A percentile compares a stretch with the other conserved stretches of the same genome.
These are phyloP conservation scores for Nipponacmea schrenckii DNA, from an alignment of 2,888 invertebrate genomes.

Conservation along the genomic window DNA sequence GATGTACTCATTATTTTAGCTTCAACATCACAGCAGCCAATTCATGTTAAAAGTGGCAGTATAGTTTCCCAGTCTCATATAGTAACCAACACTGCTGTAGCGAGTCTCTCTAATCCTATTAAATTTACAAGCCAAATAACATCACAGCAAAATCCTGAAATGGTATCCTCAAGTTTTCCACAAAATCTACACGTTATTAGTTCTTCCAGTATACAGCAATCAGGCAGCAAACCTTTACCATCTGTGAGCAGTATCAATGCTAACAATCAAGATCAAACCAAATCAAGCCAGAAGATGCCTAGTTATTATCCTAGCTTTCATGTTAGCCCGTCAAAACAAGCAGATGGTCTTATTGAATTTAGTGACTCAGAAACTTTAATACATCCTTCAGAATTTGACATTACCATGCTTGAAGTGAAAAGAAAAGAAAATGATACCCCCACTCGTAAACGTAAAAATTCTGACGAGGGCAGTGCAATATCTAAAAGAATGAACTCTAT, in stretches of 20 bases:
- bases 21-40: constrained; percentile 11
- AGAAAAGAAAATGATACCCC: constrained; percentile 12
- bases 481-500: not conserved
- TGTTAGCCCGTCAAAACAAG: not conserved
- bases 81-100: not conserved
- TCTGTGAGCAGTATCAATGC: not conserved
- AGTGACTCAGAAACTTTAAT: not conserved
- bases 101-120: not conserved
- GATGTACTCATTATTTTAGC: constrained; percentile 25
- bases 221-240: not conserved
- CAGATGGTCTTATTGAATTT: not conserved
- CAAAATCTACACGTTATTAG: not conserved
- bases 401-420: constrained; percentile 7
- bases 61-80: not conserved
- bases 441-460: constrained; percentile 5
- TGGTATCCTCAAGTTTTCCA: not conserved
- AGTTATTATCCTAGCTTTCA: not conserved
- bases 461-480: constrained; percentile 1
- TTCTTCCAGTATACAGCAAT: not conserved
- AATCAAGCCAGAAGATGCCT: not conserved
- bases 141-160: not conserved
- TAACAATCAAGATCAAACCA: not conserved
- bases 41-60: not conserved
- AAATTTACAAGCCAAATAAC: not conserved
- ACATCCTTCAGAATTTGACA: not conserved